Base-by-base conservation (phyloP, 2,888 invertebrate genomes). In the Drosophila fulvimacula region DNA sequence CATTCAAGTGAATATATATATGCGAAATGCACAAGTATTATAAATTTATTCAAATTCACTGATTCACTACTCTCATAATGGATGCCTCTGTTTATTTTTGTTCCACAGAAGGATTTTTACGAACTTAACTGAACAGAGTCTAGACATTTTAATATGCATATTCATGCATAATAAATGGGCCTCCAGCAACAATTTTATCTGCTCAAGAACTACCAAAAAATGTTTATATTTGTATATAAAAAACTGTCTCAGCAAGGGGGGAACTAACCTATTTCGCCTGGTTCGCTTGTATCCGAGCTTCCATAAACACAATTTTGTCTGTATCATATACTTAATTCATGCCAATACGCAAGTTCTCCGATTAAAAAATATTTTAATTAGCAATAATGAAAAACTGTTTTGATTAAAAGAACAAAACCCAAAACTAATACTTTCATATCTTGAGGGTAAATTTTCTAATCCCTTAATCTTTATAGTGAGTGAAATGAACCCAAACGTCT, bases 11-110 rank as follows among this genome's bases (percentile, higher is more conserved):
- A 0, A 27, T n/a, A 17, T 48, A 30, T 17, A 19, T 9, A 36
- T 42, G 24, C 19, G 34, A 34, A 36, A 38, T 41, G 44, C 36
- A 49, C 64, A 52, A 41, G 46, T 17, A 41, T 42, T n/a, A 36
- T 32, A 48, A 30, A 64, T 64, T 59, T 36, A 53, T 60, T 44
- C 34, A 41, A 52, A 51, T 38, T 51, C 56, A 36, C 34, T 60
- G 55, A 39, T 27, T 51, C 24, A 38, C n/a, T 24, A n/a, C 5
- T 10, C 24, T 36, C 15, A 27, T 34, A 51, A 36, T 41, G 15
- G 27, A 19, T 36, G 41, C 15, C 24, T 13, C 39, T n/a, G 27
- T 6, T 27, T n/a, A n/a, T n/a, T 3, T 46, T 30, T 24, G 11
- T 19, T 15, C 15, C 10, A n/a, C n/a, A 1, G 1, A 13, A 15